Evolutionary conservation across 2,113 vertebrate genomes (phyloP).

Genomic region (Epinephelus fuscoguttatus): DNA sequence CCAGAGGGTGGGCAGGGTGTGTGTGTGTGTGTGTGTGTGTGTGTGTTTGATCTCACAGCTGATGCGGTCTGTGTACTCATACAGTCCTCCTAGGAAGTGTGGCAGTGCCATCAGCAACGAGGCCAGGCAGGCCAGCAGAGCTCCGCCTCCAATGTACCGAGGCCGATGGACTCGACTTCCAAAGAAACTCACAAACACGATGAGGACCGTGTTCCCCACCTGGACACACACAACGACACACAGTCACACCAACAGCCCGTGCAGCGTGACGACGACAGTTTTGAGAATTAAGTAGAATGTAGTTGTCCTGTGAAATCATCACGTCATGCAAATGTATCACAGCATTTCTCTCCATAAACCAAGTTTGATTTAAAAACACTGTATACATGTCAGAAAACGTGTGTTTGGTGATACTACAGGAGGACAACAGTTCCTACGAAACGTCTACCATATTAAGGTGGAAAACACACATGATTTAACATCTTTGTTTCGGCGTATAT

Average conservation of each 20-base stretch:
- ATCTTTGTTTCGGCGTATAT: no score
- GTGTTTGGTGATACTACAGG: no score
- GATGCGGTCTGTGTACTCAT: constrained; percentile 79
- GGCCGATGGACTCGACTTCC: constrained; percentile 94
- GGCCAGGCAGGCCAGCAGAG: constrained; percentile 88
- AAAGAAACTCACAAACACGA: constrained; percentile 94
- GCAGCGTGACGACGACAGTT: no score
- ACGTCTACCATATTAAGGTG: no score
- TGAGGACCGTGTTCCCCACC: constrained; percentile 94
- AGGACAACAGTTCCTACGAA: no score
- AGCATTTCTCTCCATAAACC: no score
- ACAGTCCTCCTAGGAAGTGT: constrained; percentile 89
- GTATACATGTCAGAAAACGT: no score
- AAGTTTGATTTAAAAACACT: no score
- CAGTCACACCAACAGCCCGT: neutral
- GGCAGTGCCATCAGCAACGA: constrained; percentile 90
- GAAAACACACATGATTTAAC: no score
- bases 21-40: constrained; percentile 1
- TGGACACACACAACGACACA: constrained; percentile 61
- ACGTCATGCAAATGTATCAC: no score
- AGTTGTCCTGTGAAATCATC: no score
- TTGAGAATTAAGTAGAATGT: no score
- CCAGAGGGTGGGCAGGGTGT: neutral
- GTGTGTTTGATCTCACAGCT: constrained; percentile 81
- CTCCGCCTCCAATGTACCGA: constrained; percentile 90